A percentile compares a stretch with the other conserved stretches of the same genome.
phyloP scores from a whole-genome alignment of 2,888 invertebrate species.

The Phyllotreta cruciferae region DNA sequence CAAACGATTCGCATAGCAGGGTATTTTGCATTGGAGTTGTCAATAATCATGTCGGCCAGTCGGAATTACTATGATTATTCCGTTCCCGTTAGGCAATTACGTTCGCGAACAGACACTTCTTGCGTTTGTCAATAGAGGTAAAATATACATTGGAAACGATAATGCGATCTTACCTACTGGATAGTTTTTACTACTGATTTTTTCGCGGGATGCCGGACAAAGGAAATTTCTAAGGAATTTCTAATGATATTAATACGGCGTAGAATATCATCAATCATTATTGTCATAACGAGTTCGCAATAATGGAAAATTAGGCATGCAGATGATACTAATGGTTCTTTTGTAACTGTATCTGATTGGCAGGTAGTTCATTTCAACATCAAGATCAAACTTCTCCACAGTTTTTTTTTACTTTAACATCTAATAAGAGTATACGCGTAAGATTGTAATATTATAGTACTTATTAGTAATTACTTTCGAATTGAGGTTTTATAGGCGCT shows the following conservation, averaged over 20 bases:
- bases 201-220: too few species aligned
- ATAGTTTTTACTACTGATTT: too few species aligned
- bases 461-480: too few species aligned
- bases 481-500: too few species aligned
- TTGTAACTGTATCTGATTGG: conserved; percentile 18
- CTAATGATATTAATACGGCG: too few species aligned
- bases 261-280: conserved; percentile 12
- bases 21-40: conserved; percentile 20
- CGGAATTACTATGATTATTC: conserved; percentile 23
- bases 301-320: neutral
- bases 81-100: conserved; percentile 26
- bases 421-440: neutral
- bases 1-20: too few species aligned
- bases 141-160: too few species aligned
- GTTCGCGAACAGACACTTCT: conserved; percentile 13
- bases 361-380: conserved; percentile 3
- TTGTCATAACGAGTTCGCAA: conserved; percentile 16
- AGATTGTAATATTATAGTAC: too few species aligned
- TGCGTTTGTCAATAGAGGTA: neutral
- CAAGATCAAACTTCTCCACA: neutral
- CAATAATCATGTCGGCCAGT: conserved; percentile 20
- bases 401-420: neutral
- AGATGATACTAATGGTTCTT: conserved; percentile 4
- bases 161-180: too few species aligned
- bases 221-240: too few species aligned